Base-by-base conservation (phyloP, 2,113 vertebrate species). In the Triplophysa tibetana region DNA sequence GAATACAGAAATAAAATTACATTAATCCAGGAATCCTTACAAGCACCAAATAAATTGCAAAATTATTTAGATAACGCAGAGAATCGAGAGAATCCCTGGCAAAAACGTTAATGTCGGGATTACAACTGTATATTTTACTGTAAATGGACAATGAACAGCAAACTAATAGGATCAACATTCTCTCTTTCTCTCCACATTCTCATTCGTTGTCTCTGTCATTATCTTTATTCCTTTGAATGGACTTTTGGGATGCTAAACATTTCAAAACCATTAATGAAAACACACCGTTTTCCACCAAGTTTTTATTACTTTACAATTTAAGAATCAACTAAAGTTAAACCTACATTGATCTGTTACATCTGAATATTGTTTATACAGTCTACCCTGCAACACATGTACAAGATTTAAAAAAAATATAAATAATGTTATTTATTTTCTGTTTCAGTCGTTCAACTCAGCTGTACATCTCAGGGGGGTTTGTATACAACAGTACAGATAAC, bases 1-100 rank as follows among this genome's bases (percentile, higher is more conserved):
- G 29, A 81, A 80, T 17, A 63, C 23, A 79, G 77, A 52, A 81
- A 78, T 82, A 70, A 80, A 79, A 63, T 56, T n/a, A 78, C 79
- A 70, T 24, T 68, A 26, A 69, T 19, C 29, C 41, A 62, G 6
- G 56, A 14, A 54, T 48, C 12, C 43, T 41, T 52, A 38, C 58
- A 72, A 24, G 41, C 10, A 2, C 8, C 10, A 43, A 29, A 29
- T 29, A 29, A 29, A 29, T 4, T 3, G n/a, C 24, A 74, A 48
- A 78, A 76, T 13, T 16, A 75, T 43, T 73, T 58, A 56, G n/a
- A n/a, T n/a, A n/a, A n/a, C n/a, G n/a, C n/a, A n/a, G 78, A 58
- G 13, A 65, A 16, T 23, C 11, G 52, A 52, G 56, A 61, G 66
- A n/a, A 26, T 21, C 2, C 19, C 6, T 26, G 24, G 65, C 11